Evolutionary conservation across 1,140 invertebrate genomes (phyloP).

Genomic region (Drosophila trapezifrons): DNA sequence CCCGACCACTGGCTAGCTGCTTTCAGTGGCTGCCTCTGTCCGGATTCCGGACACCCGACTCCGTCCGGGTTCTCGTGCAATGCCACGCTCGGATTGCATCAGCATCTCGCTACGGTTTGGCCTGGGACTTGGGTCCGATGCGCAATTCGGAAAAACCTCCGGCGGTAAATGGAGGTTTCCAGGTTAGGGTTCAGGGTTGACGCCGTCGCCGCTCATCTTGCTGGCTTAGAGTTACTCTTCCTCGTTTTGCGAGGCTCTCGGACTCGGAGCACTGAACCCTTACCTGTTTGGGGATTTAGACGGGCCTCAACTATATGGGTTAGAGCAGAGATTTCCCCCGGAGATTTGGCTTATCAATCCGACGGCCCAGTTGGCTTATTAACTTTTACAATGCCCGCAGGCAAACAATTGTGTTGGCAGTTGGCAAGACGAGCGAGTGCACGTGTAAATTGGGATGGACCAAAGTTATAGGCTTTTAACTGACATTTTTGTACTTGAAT

Average conservation of each 20-base stretch:
- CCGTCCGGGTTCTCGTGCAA: constrained; percentile 46
- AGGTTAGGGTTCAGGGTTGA: constrained; percentile 46
- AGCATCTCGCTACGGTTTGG: constrained; percentile 32
- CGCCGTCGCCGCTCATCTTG: neutral
- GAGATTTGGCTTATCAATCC: constrained; percentile 37
- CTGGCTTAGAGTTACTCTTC: constrained; percentile 19
- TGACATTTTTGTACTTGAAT: neutral
- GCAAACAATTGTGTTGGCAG: constrained; percentile 22
- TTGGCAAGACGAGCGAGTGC: neutral
- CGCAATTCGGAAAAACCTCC: constrained; percentile 70
- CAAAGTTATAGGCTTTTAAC: neutral
- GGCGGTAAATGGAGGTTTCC: constrained; percentile 37
- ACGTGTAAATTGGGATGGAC: constrained; percentile 42
- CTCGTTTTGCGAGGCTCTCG: neutral
- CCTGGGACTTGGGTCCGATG: constrained; percentile 40
- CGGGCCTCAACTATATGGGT: neutral
- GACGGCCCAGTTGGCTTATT: neutral
- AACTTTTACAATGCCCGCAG: constrained; percentile 38
- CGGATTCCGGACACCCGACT: constrained; percentile 25
- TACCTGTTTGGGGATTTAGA: neutral
- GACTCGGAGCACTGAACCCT: constrained; percentile 31
- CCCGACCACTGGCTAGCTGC: neutral
- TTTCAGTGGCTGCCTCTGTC: neutral
- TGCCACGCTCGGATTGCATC: constrained; percentile 63
- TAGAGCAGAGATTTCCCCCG: neutral